phyloP scores from a whole-genome alignment of 1,140 invertebrate species.

The Atta colombica region DNA sequence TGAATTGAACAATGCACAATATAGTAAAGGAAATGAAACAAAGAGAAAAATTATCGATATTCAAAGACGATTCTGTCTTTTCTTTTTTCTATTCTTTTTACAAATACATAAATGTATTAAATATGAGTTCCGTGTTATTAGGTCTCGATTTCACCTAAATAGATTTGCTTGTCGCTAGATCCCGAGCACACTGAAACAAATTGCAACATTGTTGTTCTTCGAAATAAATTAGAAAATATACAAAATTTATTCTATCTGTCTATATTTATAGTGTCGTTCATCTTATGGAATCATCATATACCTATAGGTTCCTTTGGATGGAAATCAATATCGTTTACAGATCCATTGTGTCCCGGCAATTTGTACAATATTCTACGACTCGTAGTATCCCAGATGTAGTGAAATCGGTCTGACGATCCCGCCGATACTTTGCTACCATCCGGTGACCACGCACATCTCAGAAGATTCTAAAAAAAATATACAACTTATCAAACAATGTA shows the following conservation, averaged over 20 bases:
- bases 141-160: conserved; percentile 96
- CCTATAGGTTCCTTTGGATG: conserved; percentile 97
- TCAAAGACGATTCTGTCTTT: neutral
- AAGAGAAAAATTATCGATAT: neutral
- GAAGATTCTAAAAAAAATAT: conserved; percentile 87
- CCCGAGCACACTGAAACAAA: conserved; percentile 93
- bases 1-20: neutral
- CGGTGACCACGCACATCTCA: conserved; percentile 93
- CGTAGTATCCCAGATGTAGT: conserved; percentile 99
- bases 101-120: neutral
- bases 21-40: neutral
- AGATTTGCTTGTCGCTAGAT: conserved; percentile 98
- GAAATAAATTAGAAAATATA: neutral
- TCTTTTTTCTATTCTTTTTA: neutral
- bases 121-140: conserved; percentile 39
- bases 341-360: conserved; percentile 98
- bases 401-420: conserved; percentile 97
- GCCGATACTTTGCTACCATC: conserved; percentile 94
- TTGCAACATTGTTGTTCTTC: conserved; percentile 12
- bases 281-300: conserved; percentile 79
- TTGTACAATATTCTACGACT: conserved; percentile 97
- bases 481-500: neutral
- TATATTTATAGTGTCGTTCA: neutral
- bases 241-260: neutral
- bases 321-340: conserved; percentile 98